phyloP scores from a whole-genome alignment of 1,140 invertebrate species.

The Helicoverpa armigera region DNA sequence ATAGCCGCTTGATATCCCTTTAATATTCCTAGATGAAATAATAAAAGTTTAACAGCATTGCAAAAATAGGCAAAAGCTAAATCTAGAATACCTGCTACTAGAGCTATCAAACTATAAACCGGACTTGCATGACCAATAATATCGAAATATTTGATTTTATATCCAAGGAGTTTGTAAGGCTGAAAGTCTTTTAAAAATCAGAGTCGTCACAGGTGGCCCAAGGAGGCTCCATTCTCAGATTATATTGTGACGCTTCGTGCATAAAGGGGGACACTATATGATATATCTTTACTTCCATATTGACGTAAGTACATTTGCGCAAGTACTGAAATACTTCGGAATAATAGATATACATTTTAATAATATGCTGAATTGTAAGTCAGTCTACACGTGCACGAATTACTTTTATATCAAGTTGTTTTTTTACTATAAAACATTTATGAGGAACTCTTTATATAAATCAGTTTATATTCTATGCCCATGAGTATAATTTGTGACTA shows the following conservation, averaged over 20 bases:
- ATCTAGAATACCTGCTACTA: too few relatives aligned
- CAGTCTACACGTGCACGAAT: conserved; percentile 14
- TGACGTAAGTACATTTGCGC: conserved; percentile 6
- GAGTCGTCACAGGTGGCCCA: conserved; percentile 17
- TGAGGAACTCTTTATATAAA: neutral
- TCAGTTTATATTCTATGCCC: too few relatives aligned
- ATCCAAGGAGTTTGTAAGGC: neutral
- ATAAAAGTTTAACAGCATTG: neutral
- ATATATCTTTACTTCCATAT: conserved; percentile 25
- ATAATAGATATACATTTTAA: conserved; percentile 22
- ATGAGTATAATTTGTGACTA: neutral
- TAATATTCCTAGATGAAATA: conserved; percentile 18
- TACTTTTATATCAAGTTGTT: neutral
- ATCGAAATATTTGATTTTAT: neutral
- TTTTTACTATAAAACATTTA: neutral
- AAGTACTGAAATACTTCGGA: neutral
- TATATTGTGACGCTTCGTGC: conserved; percentile 21
- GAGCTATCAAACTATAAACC: too few relatives aligned
- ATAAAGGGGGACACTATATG: conserved; percentile 17
- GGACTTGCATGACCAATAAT: neutral
- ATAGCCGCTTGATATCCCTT: too few relatives aligned
- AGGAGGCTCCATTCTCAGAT: conserved; percentile 30
- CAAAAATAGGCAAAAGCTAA: conserved; percentile 1
- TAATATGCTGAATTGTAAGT: conserved; percentile 2
- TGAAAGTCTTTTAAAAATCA: conserved; percentile 10